phyloP scores from a whole-genome alignment of 2,888 invertebrate species.

The Phytoseiulus persimilis region DNA sequence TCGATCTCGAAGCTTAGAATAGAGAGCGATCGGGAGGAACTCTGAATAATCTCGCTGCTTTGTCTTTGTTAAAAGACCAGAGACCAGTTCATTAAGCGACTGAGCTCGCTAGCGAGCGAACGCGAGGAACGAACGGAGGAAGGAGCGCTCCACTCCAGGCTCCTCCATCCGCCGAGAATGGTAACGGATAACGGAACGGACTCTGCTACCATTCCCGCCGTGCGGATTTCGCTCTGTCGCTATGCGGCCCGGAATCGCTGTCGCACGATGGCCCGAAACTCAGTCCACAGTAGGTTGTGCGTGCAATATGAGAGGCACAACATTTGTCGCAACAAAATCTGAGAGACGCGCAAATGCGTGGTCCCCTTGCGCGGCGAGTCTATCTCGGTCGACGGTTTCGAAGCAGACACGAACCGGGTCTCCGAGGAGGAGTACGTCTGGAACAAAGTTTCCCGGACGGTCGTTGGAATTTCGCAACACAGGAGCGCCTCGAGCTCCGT shows the following conservation, averaged over 20 bases:
- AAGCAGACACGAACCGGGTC: too few species aligned
- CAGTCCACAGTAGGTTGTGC: too few species aligned
- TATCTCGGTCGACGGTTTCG: too few species aligned
- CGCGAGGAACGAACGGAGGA: background rate
- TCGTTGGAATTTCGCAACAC: background rate
- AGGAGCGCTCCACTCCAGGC: background rate
- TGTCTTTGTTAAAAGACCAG: slow-evolving; percentile 5
- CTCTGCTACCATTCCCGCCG: background rate
- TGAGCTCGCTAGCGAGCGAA: background rate
- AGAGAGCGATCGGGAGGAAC: background rate
- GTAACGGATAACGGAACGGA: background rate
- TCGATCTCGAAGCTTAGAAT: slow-evolving; percentile 5
- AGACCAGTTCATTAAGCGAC: slow-evolving; percentile 5
- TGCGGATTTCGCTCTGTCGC: background rate
- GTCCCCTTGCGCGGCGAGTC: too few species aligned
- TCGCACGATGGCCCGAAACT: too few species aligned
- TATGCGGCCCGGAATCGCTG: background rate
- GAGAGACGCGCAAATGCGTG: too few species aligned
- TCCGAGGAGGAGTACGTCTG: background rate
- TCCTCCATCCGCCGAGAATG: background rate
- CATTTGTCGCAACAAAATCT: too few species aligned
- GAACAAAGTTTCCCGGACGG: background rate
- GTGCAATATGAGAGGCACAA: too few species aligned
- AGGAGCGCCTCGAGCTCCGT: background rate
- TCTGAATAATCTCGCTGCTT: background rate